These are phyloP conservation scores for Pissodes strobi DNA, from an alignment of 1,140 invertebrate genomes.

Conservation along the genomic window DNA sequence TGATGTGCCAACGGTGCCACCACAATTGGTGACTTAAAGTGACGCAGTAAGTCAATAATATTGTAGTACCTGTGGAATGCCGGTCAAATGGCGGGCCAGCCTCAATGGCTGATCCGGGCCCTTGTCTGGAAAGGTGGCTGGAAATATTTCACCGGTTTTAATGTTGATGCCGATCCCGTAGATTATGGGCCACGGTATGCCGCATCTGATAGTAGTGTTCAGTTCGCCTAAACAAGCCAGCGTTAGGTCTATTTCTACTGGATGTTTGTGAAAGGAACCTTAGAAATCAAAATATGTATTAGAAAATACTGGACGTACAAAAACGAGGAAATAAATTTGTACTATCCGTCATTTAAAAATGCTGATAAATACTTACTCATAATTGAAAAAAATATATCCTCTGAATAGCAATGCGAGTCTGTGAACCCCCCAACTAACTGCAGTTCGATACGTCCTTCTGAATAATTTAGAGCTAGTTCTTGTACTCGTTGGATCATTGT, in stretches of 20 bases:
- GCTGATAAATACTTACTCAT: slow-evolving; percentile 85
- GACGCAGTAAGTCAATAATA: no score
- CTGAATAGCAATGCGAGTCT: slow-evolving; percentile 81
- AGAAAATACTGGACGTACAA: no score
- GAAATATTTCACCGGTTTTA: slow-evolving; percentile 92
- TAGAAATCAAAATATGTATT: no score
- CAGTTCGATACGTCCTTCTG: slow-evolving; percentile 84
- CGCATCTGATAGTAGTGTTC: slow-evolving; percentile 80
- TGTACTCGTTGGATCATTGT: slow-evolving; percentile 82
- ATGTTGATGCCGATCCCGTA: slow-evolving; percentile 90
- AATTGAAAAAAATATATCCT: slow-evolving; percentile 86
- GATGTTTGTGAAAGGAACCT: slow-evolving; percentile 80
- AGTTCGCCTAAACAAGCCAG: slow-evolving; percentile 88
- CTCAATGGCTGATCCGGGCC: slow-evolving; percentile 88
- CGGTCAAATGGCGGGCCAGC: slow-evolving; percentile 80
- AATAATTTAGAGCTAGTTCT: slow-evolving; percentile 79
- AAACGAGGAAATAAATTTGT: no score
- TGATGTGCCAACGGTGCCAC: no score
- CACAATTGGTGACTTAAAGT: no score
- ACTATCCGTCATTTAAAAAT: no score
- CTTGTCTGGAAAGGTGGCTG: slow-evolving; percentile 90
- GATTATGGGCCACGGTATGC: slow-evolving; percentile 85
- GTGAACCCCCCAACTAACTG: slow-evolving; percentile 89
- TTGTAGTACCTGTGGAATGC: slow-evolving; percentile 66
- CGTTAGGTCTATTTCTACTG: slow-evolving; percentile 84